Evolutionary conservation across 2,888 invertebrate species (phyloP), one percentile per base, ranked within the genome.

Genomic region (Trichogramma evanescens): DNA sequence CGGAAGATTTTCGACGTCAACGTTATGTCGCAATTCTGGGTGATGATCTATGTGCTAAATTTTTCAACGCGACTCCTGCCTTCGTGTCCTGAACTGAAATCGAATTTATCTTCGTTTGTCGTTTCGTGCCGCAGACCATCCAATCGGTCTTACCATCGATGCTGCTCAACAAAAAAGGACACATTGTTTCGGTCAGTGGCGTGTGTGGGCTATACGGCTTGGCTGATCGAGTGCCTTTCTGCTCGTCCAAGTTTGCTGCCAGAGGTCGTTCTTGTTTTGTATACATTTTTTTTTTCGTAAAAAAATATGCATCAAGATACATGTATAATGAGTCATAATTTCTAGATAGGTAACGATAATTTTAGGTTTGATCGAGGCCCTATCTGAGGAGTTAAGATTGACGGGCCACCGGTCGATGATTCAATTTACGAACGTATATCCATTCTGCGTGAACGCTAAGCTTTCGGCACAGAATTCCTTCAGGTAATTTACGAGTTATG

Each of bases 401-500:
- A 57, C 68, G 3, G 53, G 52, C 1, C 63, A 57, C n/a, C 60
- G 65, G 9, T 50, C 66, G 1, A 58, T 67, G 6, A 69, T 85
- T 55, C 72, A 78, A 51, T 78, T 82, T 50, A 83, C 84, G 1
- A 82, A 81, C 1, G 76, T 84, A n/a, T 83, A 82, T 70, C 84
- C 84, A 1, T 81, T 81, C 69, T 81, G 82, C 65, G 78, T 81
- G 26, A 26, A 26, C 26, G 26, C 26, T 26, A 26, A 26, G 26
- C 26, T 26, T 26, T 26, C 26, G 26, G 26, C 26, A 26, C 26
- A 26, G 26, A 26, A 26, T 26, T 26, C 26, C 2, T 26, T 26
- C 63, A 79, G 78, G 79, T 79, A 66, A 64, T 45, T 62, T 53
- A 59, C 13, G 3, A 9, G 13, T n/a, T 50, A 10, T 13, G 13